Base-by-base conservation (phyloP, 2,113 vertebrate species). In the Panthera tigris region DNA sequence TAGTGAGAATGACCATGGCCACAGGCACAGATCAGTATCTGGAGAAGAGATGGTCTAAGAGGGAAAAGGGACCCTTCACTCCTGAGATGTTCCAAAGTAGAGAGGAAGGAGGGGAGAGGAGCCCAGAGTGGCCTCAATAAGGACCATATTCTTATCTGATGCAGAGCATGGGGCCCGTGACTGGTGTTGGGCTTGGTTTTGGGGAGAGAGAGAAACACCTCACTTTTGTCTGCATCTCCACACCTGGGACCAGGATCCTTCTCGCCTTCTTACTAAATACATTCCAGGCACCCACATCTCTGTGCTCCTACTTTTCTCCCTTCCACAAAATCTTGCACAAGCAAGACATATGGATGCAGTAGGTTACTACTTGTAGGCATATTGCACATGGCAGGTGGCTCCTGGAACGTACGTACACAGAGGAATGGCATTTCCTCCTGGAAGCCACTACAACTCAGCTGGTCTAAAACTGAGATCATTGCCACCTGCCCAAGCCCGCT, bases 131-230 rank as follows among this genome's bases (percentile, higher is more conserved):
- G 31, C 4, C 23, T 80, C 33, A 48, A 27, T 27, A n/a, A 79
- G n/a, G 57, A 36, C 45, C 25, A 39, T 18, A 7, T 4, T 86
- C 41, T 31, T 61, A 61, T 23, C 57, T 25, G 15, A 25, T 39
- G 5, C 33, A 41, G 0, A 74, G 23, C 6, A 0, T 12, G 10
- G 36, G 29, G 23, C 5, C 66, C 1, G 50, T 1, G 33, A 12
- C 10, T 29, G 12, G 16, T 16, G 76, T 27, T 9, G 25, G 0
- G 4, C 57, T 18, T 19, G 45, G 48, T 45, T 57, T n/a, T 21
- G 8, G 19, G 19, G 9, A 55, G 41, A 19, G 0, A 33, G 18
- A 66, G 8, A 36, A 19, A 12, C 0, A 8, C 57, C 13, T 45
- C 4, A 19, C 55, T 73, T 12, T 14, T 36, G n/a, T 65, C 52